Conservation (phyloP, 2,888 invertebrate species). For the Hyppa rectilinea region DNA sequence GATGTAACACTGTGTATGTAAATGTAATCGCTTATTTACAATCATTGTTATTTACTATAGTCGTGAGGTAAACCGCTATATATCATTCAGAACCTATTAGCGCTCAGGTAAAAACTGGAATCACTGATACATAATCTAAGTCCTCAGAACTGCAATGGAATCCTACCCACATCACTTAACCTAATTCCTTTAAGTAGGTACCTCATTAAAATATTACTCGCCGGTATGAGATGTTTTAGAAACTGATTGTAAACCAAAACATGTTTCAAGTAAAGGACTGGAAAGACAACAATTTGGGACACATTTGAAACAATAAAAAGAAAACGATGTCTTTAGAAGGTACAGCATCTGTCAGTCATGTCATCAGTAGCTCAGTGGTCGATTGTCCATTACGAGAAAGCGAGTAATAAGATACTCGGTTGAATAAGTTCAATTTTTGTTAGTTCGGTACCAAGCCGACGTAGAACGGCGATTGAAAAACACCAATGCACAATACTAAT, state of each 20-base stretch:
- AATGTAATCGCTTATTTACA: slow-evolving; percentile 44
- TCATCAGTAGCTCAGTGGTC: slow-evolving; percentile 51
- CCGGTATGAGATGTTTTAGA: slow-evolving; percentile 28
- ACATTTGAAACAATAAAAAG: slow-evolving; percentile 22
- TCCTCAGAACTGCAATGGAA: slow-evolving; percentile 38
- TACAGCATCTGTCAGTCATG: slow-evolving; percentile 41
- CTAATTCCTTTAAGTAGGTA: slow-evolving; percentile 48
- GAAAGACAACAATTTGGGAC: slow-evolving; percentile 17
- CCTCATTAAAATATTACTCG: slow-evolving; percentile 47
- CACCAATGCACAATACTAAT: slow-evolving; percentile 70
- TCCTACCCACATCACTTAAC: slow-evolving; percentile 40
- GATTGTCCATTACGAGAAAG: slow-evolving; percentile 73
- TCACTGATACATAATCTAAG: slow-evolving; percentile 22
- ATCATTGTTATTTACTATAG: slow-evolving; percentile 31
- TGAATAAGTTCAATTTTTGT: slow-evolving; percentile 79
- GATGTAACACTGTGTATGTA: slow-evolving; percentile 46
- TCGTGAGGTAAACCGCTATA: slow-evolving; percentile 29
- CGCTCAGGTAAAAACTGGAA: slow-evolving; percentile 50
- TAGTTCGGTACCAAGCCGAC: slow-evolving; percentile 67
- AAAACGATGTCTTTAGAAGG: slow-evolving; percentile 21
- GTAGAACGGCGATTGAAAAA: slow-evolving; percentile 67
- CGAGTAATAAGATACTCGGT: slow-evolving; percentile 74
- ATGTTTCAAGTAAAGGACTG: slow-evolving; percentile 20
- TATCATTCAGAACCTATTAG: slow-evolving; percentile 8
- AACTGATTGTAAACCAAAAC: slow-evolving; percentile 37